These are phyloP conservation scores for Actias luna DNA, from an alignment of 2,888 invertebrate genomes.

Conservation along the genomic window DNA sequence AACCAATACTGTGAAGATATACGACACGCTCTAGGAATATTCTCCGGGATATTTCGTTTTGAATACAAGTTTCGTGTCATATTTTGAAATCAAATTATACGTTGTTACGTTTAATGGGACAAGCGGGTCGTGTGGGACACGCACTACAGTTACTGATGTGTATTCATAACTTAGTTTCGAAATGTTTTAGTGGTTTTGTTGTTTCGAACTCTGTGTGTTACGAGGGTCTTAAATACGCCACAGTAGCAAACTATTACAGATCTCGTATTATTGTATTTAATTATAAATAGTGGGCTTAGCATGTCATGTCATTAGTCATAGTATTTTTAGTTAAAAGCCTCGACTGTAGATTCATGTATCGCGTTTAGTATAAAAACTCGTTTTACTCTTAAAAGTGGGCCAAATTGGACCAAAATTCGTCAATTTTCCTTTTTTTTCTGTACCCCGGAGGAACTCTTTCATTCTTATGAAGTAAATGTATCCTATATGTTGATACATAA, in stretches of 20 bases:
- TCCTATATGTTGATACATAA: too few relatives aligned
- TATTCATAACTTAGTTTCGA: background rate
- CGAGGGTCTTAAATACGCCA: background rate
- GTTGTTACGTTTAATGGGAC: background rate
- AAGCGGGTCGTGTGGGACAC: background rate
- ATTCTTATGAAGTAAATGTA: too few relatives aligned
- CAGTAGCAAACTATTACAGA: background rate
- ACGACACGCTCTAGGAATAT: too few relatives aligned
- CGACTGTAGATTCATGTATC: too few relatives aligned
- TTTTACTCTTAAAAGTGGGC: too few relatives aligned
- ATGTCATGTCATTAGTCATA: too few relatives aligned
- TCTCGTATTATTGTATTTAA: background rate
- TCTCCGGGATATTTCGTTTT: background rate
- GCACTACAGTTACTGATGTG: background rate
- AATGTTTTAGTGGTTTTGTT: slow-evolving; percentile 8
- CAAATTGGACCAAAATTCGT: too few relatives aligned
- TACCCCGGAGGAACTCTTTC: too few relatives aligned
- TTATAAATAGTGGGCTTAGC: background rate
- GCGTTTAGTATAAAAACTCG: too few relatives aligned
- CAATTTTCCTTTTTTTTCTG: too few relatives aligned
- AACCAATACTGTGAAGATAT: too few relatives aligned
- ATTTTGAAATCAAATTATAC: background rate
- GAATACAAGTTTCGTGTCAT: background rate
- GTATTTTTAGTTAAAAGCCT: too few relatives aligned
- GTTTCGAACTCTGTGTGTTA: slow-evolving; percentile 1